These are phyloP conservation scores for Chamaea fasciata DNA, from an alignment of 2,113 vertebrate genomes.

Conservation along the genomic window DNA sequence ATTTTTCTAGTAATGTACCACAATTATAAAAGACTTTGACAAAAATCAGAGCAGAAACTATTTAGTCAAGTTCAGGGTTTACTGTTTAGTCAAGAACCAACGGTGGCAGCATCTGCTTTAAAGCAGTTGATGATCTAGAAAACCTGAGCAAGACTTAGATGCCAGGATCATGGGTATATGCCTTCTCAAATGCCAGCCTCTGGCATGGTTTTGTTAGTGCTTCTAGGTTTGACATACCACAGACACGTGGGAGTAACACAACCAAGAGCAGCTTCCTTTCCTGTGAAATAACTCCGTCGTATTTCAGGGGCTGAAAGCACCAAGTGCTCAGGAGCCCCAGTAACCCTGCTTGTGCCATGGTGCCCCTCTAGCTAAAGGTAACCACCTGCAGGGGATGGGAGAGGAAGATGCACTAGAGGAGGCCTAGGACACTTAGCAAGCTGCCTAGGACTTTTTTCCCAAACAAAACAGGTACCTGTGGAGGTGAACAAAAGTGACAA, in stretches of 20 bases:
- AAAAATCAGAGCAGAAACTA: neutral
- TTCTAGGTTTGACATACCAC: neutral
- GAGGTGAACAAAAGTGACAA: neutral
- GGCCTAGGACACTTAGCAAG: neutral
- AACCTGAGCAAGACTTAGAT: neutral
- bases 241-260: neutral
- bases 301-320: neutral
- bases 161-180: neutral
- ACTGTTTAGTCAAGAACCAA: neutral
- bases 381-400: neutral
- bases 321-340: neutral
- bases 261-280: neutral
- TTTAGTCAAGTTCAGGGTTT: neutral
- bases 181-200: neutral
- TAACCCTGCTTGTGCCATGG: neutral
- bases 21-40: neutral
- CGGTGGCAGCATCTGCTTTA: neutral
- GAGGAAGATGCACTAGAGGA: neutral
- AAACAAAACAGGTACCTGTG: neutral
- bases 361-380: neutral
- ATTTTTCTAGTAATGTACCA: neutral
- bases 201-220: neutral
- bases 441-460: neutral
- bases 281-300: neutral
- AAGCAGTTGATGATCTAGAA: neutral